Evolutionary conservation across 2,113 vertebrate species (phyloP), one percentile per base, ranked within the genome.

Genomic region (Anoura caudifer): DNA sequence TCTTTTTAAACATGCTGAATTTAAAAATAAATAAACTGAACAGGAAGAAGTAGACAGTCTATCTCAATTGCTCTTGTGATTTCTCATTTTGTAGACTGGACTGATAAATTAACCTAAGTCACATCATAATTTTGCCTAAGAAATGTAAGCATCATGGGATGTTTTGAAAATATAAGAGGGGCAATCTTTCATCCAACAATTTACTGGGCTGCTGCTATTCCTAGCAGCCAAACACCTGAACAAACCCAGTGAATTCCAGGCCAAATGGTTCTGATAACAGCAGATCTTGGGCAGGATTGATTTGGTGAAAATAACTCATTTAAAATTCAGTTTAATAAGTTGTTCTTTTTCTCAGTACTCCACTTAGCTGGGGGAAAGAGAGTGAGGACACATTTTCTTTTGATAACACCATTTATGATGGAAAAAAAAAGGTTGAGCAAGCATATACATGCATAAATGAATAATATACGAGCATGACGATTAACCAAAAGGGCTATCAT

Each of bases 1-100:
- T 91, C 79, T 91, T 93, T 96, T 76, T 95, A 94, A 96, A 92
- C 33, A 91, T 73, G 43, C 61, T 75, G 41, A 69, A 52, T 85
- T 94, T 79, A 69, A 92, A 87, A 93, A 85, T 84, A 97, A 95
- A 92, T 79, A 75, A 83, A 70, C 61, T 63, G 17, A 96, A 86
- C 15, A 54, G 54, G 82, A 92, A 85, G 85, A 81, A 8, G 45
- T 43, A 67, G 43, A 70, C 70, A 56, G 26, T 88, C 67, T 52
- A 73, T 95, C 63, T 87, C 54, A n/a, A 41, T 80, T 69, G 33
- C 69, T 36, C 41, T 83, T n/a, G 50, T 87, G 84, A 80, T 86
- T 96, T 92, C 47, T 77, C 75, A n/a, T 79, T 88, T 70, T 81
- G 83, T 87, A 70, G 41, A 14, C 0, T 85, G 45, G 45, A 54